These are phyloP conservation scores for Erebia palarica DNA, from an alignment of 2,888 invertebrate genomes.

Conservation along the genomic window DNA sequence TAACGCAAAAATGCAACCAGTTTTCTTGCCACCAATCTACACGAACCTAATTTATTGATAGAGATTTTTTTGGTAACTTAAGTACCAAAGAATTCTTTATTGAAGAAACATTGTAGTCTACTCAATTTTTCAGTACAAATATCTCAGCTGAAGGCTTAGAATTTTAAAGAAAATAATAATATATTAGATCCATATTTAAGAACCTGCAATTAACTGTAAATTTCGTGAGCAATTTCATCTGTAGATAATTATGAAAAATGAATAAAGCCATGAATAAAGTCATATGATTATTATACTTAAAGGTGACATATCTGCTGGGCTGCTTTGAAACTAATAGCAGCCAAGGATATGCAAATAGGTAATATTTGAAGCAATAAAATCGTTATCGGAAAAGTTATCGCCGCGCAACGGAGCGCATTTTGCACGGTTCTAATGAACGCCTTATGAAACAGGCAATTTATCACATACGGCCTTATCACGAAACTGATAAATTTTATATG, in stretches of 20 bases:
- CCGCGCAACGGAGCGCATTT: conserved; percentile 78
- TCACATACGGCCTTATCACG: conserved; percentile 78
- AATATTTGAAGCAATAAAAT: conserved; percentile 79
- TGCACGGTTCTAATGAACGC: conserved; percentile 81
- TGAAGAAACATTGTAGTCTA: no score
- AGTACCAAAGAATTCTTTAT: no score
- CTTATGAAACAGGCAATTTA: conserved; percentile 82
- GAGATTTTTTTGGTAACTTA: no score
- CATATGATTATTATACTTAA: not conserved
- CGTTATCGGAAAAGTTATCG: conserved; percentile 76
- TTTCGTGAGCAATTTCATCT: not conserved
- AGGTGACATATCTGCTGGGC: conserved; percentile 5
- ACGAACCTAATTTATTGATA: not conserved
- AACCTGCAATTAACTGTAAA: not conserved
- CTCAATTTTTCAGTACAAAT: no score
- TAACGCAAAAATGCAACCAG: not conserved
- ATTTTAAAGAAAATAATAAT: no score
- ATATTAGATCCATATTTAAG: no score
- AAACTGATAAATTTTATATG: conserved; percentile 74
- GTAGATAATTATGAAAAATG: not conserved
- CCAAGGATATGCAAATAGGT: conserved; percentile 71
- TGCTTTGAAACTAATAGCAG: conserved; percentile 52
- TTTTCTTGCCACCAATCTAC: not conserved
- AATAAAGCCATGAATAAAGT: not conserved
- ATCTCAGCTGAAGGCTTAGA: no score